Evolutionary conservation across 1,140 invertebrate species (phyloP).

Genomic region (Drosophila fuyamai): DNA sequence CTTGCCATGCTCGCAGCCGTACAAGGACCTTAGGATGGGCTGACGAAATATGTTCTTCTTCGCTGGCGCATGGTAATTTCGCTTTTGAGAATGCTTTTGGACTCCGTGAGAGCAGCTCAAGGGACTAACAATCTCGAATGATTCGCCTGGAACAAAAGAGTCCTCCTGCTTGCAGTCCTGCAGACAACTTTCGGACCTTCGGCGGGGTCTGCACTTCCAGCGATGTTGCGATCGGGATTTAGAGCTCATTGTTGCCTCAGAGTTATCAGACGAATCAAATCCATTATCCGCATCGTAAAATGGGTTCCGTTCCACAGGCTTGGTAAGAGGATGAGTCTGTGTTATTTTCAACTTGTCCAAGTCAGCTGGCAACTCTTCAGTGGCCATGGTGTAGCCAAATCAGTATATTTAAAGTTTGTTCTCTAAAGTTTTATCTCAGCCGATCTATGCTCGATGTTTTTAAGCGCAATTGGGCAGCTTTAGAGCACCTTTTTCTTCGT

Average conservation of each 20-base stretch:
- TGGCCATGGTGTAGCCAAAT: slow-evolving; percentile 16
- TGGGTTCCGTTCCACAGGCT: slow-evolving; percentile 31
- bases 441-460: slow-evolving; percentile 1
- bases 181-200: slow-evolving; percentile 66
- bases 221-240: slow-evolving; percentile 39
- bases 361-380: slow-evolving; percentile 38
- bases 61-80: slow-evolving; percentile 14
- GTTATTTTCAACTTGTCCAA: slow-evolving; percentile 50
- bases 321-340: slow-evolving; percentile 42
- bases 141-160: slow-evolving; percentile 16
- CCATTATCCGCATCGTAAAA: slow-evolving; percentile 42
- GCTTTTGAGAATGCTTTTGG: slow-evolving; percentile 47
- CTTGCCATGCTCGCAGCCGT: slow-evolving; percentile 55
- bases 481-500: slow-evolving; percentile 15
- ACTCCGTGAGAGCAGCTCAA: slow-evolving; percentile 49
- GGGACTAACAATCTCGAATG: slow-evolving; percentile 40
- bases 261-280: slow-evolving; percentile 18
- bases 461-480: background rate
- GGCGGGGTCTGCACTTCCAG: slow-evolving; percentile 55
- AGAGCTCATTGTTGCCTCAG: slow-evolving; percentile 2
- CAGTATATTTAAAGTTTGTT: background rate
- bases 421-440: background rate
- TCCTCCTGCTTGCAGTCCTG: slow-evolving; percentile 54
- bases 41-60: slow-evolving; percentile 57
- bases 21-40: slow-evolving; percentile 52